phyloP scores from a whole-genome alignment of 2,888 invertebrate species.

The Mellilla xanthometata region DNA sequence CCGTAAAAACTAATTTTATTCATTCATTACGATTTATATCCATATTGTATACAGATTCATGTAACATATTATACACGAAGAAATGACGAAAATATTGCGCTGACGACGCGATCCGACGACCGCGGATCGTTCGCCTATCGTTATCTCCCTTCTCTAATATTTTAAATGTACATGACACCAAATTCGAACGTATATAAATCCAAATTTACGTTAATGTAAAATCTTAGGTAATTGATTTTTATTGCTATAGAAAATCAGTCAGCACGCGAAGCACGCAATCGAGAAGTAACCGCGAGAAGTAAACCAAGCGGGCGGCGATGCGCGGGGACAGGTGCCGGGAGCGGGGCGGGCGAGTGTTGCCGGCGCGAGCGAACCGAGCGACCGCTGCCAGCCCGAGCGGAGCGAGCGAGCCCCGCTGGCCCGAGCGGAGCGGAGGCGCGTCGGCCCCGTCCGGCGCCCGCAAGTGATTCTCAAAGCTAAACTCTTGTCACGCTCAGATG shows the following conservation, averaged over 20 bases:
- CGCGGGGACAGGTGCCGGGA: slow-evolving; percentile 41
- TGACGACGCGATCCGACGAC: slow-evolving; percentile 64
- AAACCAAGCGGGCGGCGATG: slow-evolving; percentile 78
- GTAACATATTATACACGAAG: slow-evolving; percentile 85
- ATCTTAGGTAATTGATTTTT: slow-evolving; percentile 84
- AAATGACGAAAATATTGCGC: slow-evolving; percentile 81
- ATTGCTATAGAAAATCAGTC: slow-evolving; percentile 85
- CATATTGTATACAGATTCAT: slow-evolving; percentile 85
- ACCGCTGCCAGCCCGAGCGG: slow-evolving; percentile 38
- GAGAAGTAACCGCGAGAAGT: slow-evolving; percentile 83
- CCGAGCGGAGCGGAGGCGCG: slow-evolving; percentile 41
- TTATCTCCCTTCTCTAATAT: slow-evolving; percentile 78
- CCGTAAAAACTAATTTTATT: slow-evolving; percentile 82
- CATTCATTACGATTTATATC: slow-evolving; percentile 81
- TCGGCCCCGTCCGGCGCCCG: slow-evolving; percentile 26
- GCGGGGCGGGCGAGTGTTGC: slow-evolving; percentile 42
- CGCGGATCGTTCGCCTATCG: slow-evolving; percentile 77
- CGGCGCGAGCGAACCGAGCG: no score
- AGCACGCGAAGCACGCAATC: slow-evolving; percentile 84
- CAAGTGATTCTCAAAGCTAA: slow-evolving; percentile 52
- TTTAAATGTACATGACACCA: slow-evolving; percentile 83
- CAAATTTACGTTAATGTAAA: slow-evolving; percentile 83
- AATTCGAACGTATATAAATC: slow-evolving; percentile 83
- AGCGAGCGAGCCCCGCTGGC: slow-evolving; percentile 39
- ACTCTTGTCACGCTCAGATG: slow-evolving; percentile 68